These are phyloP conservation scores for Xenopus borealis DNA, from an alignment of 2,113 vertebrate species.

Conservation along the genomic window DNA sequence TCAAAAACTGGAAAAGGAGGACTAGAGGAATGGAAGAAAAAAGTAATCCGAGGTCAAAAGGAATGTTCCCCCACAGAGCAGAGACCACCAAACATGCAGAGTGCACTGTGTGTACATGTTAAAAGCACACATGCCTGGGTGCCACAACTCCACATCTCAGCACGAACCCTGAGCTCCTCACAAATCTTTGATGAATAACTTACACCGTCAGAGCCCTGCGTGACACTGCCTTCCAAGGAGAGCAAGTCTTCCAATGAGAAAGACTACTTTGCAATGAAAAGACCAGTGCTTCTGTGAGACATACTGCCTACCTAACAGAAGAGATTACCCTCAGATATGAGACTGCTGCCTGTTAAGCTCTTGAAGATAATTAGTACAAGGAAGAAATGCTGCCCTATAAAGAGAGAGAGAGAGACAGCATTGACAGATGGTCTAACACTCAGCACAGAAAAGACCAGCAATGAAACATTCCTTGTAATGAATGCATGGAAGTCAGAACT, in stretches of 20 bases:
- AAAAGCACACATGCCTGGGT: constrained; percentile 14
- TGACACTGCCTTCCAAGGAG: constrained; percentile 25
- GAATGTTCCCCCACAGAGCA: constrained; percentile 2
- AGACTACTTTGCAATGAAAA: background rate
- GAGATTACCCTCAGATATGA: background rate
- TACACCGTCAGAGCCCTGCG: constrained; percentile 13
- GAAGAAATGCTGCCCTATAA: background rate
- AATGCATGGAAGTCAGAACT: no score
- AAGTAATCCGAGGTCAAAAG: background rate
- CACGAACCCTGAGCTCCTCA: background rate
- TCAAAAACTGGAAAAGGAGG: background rate
- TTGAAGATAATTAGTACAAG: background rate
- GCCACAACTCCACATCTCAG: constrained; percentile 7
- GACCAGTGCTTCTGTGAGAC: background rate
- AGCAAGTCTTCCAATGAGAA: constrained; percentile 3
- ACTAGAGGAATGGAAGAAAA: background rate
- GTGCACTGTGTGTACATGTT: background rate
- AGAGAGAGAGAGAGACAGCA: no score
- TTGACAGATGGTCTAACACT: no score
- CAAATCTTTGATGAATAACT: constrained; percentile 15
- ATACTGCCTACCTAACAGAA: background rate
- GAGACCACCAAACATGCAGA: constrained; percentile 1
- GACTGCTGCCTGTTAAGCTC: background rate
- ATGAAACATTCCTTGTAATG: no score
- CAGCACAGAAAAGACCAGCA: no score